These are phyloP conservation scores for Zygogramma bicolorata DNA, from an alignment of 2,888 invertebrate species.

Conservation along the genomic window DNA sequence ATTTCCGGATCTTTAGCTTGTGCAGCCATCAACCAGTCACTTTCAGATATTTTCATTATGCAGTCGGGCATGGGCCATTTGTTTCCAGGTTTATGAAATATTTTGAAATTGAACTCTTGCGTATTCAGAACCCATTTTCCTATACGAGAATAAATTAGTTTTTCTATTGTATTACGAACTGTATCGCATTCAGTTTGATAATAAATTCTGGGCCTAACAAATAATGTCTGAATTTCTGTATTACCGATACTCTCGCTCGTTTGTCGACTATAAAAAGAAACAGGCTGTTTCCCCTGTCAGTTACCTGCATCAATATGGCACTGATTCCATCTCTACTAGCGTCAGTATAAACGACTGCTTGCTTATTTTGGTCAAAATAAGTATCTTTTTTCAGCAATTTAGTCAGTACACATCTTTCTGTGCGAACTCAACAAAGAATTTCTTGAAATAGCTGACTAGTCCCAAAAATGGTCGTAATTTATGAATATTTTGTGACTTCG, in stretches of 20 bases:
- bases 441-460: no score
- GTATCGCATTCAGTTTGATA: slow-evolving; percentile 41
- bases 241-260: slow-evolving; percentile 4
- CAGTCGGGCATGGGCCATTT: slow-evolving; percentile 52
- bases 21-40: slow-evolving; percentile 37
- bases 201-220: slow-evolving; percentile 35
- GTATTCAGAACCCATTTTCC: slow-evolving; percentile 36
- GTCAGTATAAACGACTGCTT: slow-evolving; percentile 31
- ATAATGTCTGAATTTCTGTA: slow-evolving; percentile 32
- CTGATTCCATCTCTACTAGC: no score
- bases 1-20: slow-evolving; percentile 37
- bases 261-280: slow-evolving; percentile 39
- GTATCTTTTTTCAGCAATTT: neutral
- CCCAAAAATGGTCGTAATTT: no score
- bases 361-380: neutral
- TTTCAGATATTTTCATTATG: slow-evolving; percentile 26
- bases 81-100: slow-evolving; percentile 34
- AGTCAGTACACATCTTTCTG: neutral
- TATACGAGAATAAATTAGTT: slow-evolving; percentile 38
- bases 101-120: slow-evolving; percentile 38
- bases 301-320: slow-evolving; percentile 28
- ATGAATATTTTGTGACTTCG: no score
- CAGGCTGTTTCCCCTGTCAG: slow-evolving; percentile 19
- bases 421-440: no score
- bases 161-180: slow-evolving; percentile 34